Evolutionary conservation across 2,113 vertebrate genomes (phyloP).

Genomic region (Lonchura striata): DNA sequence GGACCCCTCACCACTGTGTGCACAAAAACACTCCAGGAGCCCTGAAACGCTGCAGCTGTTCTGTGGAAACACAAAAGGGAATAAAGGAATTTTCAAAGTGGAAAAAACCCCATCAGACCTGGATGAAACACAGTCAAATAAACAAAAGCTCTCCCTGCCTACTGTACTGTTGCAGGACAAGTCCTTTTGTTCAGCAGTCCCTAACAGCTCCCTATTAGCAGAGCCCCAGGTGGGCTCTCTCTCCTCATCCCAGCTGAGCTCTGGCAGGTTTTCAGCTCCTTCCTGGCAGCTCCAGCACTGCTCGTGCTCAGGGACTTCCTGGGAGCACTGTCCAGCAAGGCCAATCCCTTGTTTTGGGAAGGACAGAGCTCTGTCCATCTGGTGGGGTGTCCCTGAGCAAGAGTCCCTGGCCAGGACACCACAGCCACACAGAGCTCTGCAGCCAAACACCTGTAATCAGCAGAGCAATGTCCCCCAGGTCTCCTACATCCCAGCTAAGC

Average conservation of each 20-base stretch:
- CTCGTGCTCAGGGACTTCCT: rapidly evolving
- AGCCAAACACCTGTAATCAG: not conserved
- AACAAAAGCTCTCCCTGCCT: not conserved
- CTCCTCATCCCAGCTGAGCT: not conserved
- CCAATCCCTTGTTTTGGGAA: not conserved
- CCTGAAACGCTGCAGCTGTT: not conserved
- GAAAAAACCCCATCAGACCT: not conserved
- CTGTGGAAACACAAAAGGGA: not conserved
- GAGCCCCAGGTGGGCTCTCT: not conserved
- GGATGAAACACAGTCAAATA: not conserved
- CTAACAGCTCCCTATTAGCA: not conserved
- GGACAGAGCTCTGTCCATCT: not conserved
- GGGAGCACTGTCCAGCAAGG: not conserved
- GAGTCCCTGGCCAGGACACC: rapidly evolving
- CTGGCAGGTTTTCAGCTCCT: not conserved
- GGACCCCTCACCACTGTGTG: not conserved
- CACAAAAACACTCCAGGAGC: not conserved
- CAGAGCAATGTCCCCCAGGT: rapidly evolving
- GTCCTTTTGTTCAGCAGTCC: constrained; percentile 1
- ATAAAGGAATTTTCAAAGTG: constrained; percentile 31
- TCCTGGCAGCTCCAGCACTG: not conserved
- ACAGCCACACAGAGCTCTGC: not conserved
- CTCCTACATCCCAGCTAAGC: not conserved
- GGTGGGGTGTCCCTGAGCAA: not conserved
- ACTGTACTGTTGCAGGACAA: constrained; percentile 7